These are phyloP conservation scores for Coregonus clupeaformis DNA, from an alignment of 2,113 vertebrate species.

Conservation along the genomic window DNA sequence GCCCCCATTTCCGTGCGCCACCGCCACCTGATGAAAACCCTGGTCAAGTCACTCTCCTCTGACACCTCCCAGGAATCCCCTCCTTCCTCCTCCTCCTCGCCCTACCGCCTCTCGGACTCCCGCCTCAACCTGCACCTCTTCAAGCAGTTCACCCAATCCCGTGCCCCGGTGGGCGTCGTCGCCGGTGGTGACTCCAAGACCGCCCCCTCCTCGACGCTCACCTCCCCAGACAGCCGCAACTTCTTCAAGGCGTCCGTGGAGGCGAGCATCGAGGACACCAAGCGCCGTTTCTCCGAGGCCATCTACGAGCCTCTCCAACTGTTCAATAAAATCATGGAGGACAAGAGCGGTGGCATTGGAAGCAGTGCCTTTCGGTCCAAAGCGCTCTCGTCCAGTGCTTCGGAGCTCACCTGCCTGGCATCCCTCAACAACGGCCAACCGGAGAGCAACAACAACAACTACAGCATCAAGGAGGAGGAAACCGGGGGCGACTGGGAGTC, in stretches of 20 bases:
- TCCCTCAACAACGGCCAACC: constrained; percentile 80
- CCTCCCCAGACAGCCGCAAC: constrained; percentile 89
- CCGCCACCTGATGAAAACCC: constrained; percentile 89
- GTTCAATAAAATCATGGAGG: constrained; percentile 96
- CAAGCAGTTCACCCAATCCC: constrained; percentile 92
- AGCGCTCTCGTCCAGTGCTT: constrained; percentile 89
- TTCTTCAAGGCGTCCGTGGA: constrained; percentile 95
- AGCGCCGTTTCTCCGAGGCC: constrained; percentile 90
- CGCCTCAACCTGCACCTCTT: constrained; percentile 95
- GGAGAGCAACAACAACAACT: constrained; percentile 90
- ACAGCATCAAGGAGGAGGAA: constrained; percentile 97
- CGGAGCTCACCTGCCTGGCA: constrained; percentile 85
- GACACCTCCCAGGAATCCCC: constrained; percentile 81
- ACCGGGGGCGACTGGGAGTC: constrained; percentile 72
- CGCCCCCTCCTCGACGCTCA: constrained; percentile 87
- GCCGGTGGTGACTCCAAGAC: constrained; percentile 87
- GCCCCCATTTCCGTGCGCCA: constrained; percentile 73
- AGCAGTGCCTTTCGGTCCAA: constrained; percentile 83
- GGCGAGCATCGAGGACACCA: constrained; percentile 95
- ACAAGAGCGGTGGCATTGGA: constrained; percentile 79
- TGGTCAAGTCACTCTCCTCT: constrained; percentile 95
- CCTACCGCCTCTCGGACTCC: constrained; percentile 81
- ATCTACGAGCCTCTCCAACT: constrained; percentile 94
- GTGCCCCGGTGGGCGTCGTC: constrained; percentile 58
- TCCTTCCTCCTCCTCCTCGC: constrained; percentile 34